Conservation (phyloP, 2,113 vertebrate genomes). For the Parotia lawesii region DNA sequence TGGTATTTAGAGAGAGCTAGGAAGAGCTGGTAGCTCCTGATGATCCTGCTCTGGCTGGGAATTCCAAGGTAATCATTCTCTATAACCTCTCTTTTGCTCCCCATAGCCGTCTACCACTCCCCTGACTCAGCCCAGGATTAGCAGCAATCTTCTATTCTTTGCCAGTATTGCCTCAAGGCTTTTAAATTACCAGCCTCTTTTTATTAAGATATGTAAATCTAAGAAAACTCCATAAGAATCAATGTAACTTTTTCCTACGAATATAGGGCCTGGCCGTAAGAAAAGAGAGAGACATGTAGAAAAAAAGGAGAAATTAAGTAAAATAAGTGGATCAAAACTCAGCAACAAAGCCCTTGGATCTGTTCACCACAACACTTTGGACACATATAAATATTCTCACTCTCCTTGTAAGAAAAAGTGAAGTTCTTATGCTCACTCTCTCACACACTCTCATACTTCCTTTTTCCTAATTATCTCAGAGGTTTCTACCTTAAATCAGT, state of each 20-base stretch:
- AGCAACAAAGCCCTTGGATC: not conserved
- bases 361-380: not conserved
- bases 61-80: not conserved
- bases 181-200: not conserved
- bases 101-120: not conserved
- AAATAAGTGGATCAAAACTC: not conserved
- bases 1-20: not conserved
- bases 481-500: not conserved
- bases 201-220: not conserved
- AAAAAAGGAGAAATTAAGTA: not conserved
- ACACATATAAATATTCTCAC: not conserved
- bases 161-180: not conserved
- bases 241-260: not conserved
- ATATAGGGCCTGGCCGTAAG: not conserved
- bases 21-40: not conserved
- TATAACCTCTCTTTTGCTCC: not conserved
- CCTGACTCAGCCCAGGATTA: not conserved
- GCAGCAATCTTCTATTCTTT: not conserved
- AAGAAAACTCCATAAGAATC: not conserved
- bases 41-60: not conserved
- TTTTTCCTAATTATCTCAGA: not conserved
- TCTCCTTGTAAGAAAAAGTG: not conserved
- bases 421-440: accelerated
- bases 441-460: not conserved
- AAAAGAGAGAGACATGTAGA: not conserved